phyloP scores from a whole-genome alignment of 2,797 vertebrate genomes.

The Rhodeus uyekii region DNA sequence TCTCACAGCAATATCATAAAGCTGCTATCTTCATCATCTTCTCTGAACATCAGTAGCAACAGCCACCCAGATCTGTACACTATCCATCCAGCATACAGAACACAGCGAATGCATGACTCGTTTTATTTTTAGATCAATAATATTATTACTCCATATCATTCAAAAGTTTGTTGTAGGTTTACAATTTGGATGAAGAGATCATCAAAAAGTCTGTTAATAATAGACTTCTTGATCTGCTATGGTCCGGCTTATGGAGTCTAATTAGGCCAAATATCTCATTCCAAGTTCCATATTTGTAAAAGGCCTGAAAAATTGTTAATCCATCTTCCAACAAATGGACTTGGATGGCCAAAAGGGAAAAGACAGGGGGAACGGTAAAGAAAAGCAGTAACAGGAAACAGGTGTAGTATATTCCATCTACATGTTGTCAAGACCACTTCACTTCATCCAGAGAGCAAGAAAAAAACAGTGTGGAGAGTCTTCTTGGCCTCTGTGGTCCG shows the following conservation, averaged over 20 bases:
- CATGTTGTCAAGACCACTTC: not conserved
- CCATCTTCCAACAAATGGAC: not conserved
- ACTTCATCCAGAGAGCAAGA: not conserved
- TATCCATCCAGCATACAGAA: slow-evolving; percentile 40
- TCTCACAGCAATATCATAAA: slow-evolving; percentile 16
- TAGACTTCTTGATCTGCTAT: not conserved
- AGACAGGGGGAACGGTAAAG: not conserved
- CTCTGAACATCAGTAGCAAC: slow-evolving; percentile 39
- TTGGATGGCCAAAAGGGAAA: not conserved
- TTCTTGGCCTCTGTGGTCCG: not conserved
- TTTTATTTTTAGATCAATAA: slow-evolving; percentile 58
- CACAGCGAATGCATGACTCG: slow-evolving; percentile 54
- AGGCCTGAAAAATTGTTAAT: not conserved
- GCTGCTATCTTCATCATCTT: not conserved
- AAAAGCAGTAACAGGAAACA: not conserved
- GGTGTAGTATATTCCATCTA: not conserved
- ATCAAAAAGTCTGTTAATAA: not conserved
- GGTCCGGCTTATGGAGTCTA: not conserved
- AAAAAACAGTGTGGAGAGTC: not conserved
- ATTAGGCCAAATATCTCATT: not conserved
- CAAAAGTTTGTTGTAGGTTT: slow-evolving; percentile 68
- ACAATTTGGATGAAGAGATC: slow-evolving; percentile 58
- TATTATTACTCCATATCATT: slow-evolving; percentile 51
- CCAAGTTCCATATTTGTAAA: not conserved
- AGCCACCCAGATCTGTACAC: slow-evolving; percentile 34